These are phyloP conservation scores for Galago senegalensis DNA, from an alignment of 2,797 vertebrate genomes.

Conservation along the genomic window DNA sequence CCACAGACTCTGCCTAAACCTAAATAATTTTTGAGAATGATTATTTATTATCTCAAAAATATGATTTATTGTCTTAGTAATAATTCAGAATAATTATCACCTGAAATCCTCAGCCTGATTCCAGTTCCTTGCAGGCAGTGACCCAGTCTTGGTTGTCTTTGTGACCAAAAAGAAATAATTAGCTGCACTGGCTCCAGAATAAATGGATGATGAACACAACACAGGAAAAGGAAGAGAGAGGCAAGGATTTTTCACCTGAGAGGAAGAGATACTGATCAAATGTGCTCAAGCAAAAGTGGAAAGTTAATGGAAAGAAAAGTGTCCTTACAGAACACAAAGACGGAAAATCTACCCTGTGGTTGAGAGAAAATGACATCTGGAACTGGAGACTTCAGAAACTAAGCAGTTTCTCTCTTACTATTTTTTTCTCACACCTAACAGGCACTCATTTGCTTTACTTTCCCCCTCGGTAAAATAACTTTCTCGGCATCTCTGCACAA, in stretches of 20 bases:
- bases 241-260: not conserved
- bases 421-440: not conserved
- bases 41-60: no score
- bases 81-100: not conserved
- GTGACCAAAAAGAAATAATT: not conserved
- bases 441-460: not conserved
- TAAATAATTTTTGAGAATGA: no score
- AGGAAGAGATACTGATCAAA: not conserved
- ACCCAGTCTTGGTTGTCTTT: not conserved
- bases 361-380: not conserved
- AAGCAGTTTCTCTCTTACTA: not conserved
- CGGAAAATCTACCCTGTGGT: not conserved
- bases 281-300: not conserved
- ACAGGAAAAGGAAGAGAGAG: not conserved
- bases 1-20: not conserved
- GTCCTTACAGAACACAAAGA: not conserved
- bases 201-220: no score
- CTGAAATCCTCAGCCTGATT: not conserved
- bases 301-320: not conserved
- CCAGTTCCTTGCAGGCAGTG: not conserved
- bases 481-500: not conserved
- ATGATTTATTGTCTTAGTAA: no score
- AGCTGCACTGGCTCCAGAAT: not conserved
- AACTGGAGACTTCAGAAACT: not conserved
- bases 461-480: not conserved